Conservation (phyloP, 1,140 invertebrate genomes). For the Bilobella aurantiaca region DNA sequence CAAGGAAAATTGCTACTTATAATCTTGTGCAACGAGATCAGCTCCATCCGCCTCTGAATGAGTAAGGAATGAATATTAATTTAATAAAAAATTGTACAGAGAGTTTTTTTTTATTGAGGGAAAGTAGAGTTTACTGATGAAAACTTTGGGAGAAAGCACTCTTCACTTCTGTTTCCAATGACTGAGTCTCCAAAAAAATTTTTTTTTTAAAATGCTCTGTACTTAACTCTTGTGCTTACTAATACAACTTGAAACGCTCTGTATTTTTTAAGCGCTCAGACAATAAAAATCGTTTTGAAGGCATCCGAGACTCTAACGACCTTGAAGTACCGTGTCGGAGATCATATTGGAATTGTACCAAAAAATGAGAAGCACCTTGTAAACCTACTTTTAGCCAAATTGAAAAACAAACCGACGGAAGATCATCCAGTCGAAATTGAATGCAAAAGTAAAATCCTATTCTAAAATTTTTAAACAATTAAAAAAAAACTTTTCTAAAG, state of each 20-base stretch:
- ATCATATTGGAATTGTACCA: background rate
- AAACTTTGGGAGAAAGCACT: no score
- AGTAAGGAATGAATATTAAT: background rate
- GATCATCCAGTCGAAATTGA: background rate
- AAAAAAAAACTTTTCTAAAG: no score
- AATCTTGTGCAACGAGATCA: background rate
- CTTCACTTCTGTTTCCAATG: no score
- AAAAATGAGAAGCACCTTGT: background rate
- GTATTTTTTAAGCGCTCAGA: no score
- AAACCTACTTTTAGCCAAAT: background rate
- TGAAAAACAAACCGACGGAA: background rate
- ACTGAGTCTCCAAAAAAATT: no score
- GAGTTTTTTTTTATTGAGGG: no score
- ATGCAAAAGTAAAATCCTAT: constrained; percentile 54
- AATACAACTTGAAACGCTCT: no score
- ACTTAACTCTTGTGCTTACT: no score
- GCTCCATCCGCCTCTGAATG: background rate
- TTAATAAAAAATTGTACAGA: background rate
- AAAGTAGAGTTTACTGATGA: no score
- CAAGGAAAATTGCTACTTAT: background rate
- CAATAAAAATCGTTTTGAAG: background rate
- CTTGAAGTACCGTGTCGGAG: background rate
- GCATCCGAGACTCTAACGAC: background rate
- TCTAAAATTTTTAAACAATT: no score
- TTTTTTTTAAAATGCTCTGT: no score